These are phyloP conservation scores for Cheilosia soror DNA, from an alignment of 2,888 invertebrate species.

Conservation along the genomic window DNA sequence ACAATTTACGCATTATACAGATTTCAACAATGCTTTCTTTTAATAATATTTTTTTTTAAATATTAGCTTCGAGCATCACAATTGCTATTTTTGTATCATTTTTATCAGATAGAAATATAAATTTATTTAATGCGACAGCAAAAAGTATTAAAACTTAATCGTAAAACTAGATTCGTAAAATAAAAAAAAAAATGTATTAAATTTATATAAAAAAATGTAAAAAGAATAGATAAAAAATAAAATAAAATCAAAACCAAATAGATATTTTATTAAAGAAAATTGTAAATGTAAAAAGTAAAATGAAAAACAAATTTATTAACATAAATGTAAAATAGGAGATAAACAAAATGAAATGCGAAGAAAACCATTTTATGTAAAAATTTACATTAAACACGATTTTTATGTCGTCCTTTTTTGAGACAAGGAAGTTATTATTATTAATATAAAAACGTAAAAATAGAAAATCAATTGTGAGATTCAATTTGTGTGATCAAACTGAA, in stretches of 20 bases:
- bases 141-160: conserved; percentile 57
- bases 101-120: conserved; percentile 13
- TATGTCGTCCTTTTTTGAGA: conserved; percentile 67
- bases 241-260: conserved; percentile 35
- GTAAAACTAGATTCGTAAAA: conserved; percentile 45
- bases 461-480: conserved; percentile 75
- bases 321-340: conserved; percentile 48
- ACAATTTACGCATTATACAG: neutral
- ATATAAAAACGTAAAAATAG: conserved; percentile 19
- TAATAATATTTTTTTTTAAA: neutral
- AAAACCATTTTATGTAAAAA: conserved; percentile 54
- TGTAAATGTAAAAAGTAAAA: conserved; percentile 56
- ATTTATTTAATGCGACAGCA: conserved; percentile 17
- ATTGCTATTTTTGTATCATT: conserved; percentile 5
- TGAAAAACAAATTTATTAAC: conserved; percentile 61
- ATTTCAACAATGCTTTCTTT: conserved; percentile 1
- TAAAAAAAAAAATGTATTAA: conserved; percentile 34
- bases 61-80: neutral
- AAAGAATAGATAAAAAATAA: conserved; percentile 38
- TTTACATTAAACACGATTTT: conserved; percentile 63
- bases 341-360: conserved; percentile 5
- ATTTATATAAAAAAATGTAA: conserved; percentile 39
- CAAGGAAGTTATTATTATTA: conserved; percentile 69
- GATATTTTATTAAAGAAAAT: conserved; percentile 71
- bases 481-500: conserved; percentile 73